Conservation (phyloP, 2,113 vertebrate genomes). For the Sinocyclocheilus anophthalmus region DNA sequence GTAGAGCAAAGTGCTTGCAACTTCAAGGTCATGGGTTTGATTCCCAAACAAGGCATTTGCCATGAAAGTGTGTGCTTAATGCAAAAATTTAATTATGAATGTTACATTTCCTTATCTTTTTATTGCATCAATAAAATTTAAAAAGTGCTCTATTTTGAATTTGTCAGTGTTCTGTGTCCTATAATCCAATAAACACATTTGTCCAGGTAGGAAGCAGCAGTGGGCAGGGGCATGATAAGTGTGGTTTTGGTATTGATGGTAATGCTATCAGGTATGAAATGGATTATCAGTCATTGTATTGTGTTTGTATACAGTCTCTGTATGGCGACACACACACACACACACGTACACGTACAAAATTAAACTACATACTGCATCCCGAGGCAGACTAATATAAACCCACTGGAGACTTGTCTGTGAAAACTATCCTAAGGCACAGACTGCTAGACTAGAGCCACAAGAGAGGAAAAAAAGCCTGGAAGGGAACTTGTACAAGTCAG, state of each 20-base stretch:
- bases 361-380: background rate
- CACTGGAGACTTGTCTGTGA: conserved; percentile 44
- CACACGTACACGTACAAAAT: conserved; percentile 30
- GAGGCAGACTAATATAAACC: conserved; percentile 35
- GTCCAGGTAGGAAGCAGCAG: too few relatives aligned
- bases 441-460: conserved; percentile 20
- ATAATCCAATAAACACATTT: too few relatives aligned
- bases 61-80: background rate
- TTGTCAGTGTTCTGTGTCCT: too few relatives aligned
- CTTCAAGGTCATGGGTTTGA: background rate
- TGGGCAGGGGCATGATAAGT: too few relatives aligned
- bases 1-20: background rate
- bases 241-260: too few relatives aligned
- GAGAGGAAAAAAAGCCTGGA: background rate
- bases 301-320: too few relatives aligned
- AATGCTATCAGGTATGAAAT: too few relatives aligned
- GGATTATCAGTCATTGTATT: too few relatives aligned
- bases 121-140: background rate
- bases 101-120: background rate
- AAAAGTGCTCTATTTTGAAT: too few relatives aligned
- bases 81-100: background rate
- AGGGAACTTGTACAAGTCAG: background rate
- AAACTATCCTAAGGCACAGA: conserved; percentile 44
- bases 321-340: conserved; percentile 27
- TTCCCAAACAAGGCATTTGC: background rate